A percentile compares a stretch with the other conserved stretches of the same genome.
Evolutionary conservation across 2,797 vertebrate genomes (phyloP).

Genomic region (Sardinella longiceps): DNA sequence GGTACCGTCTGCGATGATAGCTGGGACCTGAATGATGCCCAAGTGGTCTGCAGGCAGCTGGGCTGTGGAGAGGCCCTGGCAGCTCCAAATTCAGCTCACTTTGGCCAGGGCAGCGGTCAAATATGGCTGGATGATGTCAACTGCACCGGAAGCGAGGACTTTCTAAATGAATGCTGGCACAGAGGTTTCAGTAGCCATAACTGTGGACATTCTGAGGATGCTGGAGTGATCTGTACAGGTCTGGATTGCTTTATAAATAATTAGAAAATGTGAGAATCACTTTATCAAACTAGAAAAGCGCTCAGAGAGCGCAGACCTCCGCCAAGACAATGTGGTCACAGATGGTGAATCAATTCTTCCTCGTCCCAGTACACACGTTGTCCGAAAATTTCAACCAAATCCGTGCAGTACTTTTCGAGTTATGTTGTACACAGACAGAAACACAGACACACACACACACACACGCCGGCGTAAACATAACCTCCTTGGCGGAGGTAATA

Average conservation of each 20-base stretch:
- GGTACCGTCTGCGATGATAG: conserved; percentile 9
- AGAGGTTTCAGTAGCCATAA: not conserved
- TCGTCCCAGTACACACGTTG: too few relatives aligned
- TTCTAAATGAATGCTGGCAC: not conserved
- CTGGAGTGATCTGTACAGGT: not conserved
- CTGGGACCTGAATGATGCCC: conserved; percentile 18
- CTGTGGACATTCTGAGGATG: not conserved
- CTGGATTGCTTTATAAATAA: not conserved
- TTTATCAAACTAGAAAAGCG: too few relatives aligned
- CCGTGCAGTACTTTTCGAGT: too few relatives aligned
- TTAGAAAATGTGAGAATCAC: too few relatives aligned
- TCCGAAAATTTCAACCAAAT: too few relatives aligned
- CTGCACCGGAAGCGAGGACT: not conserved
- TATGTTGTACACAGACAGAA: too few relatives aligned
- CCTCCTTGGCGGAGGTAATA: too few relatives aligned
- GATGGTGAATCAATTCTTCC: too few relatives aligned
- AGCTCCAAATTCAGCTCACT: not conserved
- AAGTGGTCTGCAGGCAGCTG: conserved; percentile 23
- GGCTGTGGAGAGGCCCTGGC: conserved; percentile 5
- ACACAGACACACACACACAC: too few relatives aligned
- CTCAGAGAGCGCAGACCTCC: too few relatives aligned
- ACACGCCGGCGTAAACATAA: too few relatives aligned
- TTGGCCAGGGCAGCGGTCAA: conserved; percentile 4
- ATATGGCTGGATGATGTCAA: conserved; percentile 10
- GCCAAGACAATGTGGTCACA: too few relatives aligned